These are phyloP conservation scores for Pycnomerus fuliginosus DNA, from an alignment of 2,888 invertebrate genomes.

Conservation along the genomic window DNA sequence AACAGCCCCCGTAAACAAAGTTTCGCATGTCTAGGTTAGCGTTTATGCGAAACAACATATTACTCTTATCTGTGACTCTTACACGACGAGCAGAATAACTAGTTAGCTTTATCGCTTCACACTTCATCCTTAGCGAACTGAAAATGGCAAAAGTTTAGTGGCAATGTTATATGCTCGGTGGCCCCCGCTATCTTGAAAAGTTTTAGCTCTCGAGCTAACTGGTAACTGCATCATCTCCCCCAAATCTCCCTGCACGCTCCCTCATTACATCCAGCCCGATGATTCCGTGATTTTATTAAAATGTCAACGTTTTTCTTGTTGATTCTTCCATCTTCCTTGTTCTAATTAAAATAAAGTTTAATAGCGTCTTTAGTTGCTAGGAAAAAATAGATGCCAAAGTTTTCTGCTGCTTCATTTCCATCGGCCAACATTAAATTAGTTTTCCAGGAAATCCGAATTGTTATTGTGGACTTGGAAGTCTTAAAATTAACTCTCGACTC, in stretches of 20 bases:
- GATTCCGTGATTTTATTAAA: conserved; percentile 34
- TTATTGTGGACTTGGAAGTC: no score
- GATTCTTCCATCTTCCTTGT: conserved; percentile 17
- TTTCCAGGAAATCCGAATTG: no score
- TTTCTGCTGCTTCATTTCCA: no score
- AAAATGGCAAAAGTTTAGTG: conserved; percentile 50
- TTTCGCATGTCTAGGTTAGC: conserved; percentile 22
- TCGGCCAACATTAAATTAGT: no score
- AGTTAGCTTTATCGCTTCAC: conserved; percentile 50
- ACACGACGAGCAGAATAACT: conserved; percentile 35
- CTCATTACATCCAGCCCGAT: conserved; percentile 25
- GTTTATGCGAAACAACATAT: conserved; percentile 38
- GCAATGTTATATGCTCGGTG: conserved; percentile 21
- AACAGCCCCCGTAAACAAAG: conserved; percentile 23
- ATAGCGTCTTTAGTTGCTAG: background rate
- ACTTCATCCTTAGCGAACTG: conserved; percentile 48
- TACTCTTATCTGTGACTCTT: conserved; percentile 34
- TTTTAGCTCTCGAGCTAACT: conserved; percentile 22
- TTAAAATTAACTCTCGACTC: no score
- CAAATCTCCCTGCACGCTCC: conserved; percentile 19
- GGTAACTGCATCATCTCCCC: conserved; percentile 23
- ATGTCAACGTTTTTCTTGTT: conserved; percentile 26
- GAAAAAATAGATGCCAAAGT: no score
- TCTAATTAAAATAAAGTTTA: background rate
- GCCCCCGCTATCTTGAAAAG: conserved; percentile 22